Percentiles rank a stretch among this genome's conserved stretches.
Evolutionary conservation across 2,797 vertebrate species (phyloP).

Genomic region (Triplophysa bombifrons): DNA sequence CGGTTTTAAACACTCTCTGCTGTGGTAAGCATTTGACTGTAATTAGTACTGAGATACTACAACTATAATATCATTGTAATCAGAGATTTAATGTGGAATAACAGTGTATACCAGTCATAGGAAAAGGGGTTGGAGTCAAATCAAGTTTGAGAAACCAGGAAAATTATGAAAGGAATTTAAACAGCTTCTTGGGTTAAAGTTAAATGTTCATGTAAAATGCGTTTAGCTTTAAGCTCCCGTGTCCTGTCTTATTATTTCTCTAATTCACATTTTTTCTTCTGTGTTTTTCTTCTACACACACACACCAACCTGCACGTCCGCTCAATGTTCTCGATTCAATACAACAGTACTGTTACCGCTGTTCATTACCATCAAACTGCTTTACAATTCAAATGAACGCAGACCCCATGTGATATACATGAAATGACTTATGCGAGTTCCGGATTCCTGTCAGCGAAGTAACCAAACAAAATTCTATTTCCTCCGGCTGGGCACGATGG

Average conservation of each 20-base stretch:
- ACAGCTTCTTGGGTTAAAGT: background rate
- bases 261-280: background rate
- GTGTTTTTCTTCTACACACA: background rate
- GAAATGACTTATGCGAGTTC: slow-evolving; percentile 44
- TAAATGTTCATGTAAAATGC: slow-evolving; percentile 18
- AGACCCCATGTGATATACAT: slow-evolving; percentile 39
- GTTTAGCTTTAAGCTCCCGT: slow-evolving; percentile 4
- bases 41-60: slow-evolving; percentile 45
- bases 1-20: slow-evolving; percentile 47
- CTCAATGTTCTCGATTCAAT: slow-evolving; percentile 8
- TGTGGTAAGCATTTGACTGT: slow-evolving; percentile 38
- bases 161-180: background rate
- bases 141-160: background rate
- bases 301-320: background rate
- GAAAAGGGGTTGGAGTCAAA: background rate
- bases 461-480: slow-evolving; percentile 60
- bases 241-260: slow-evolving; percentile 8
- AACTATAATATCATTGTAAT: slow-evolving; percentile 39
- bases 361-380: slow-evolving; percentile 50
- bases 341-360: slow-evolving; percentile 29
- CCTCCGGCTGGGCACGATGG: slow-evolving; percentile 46
- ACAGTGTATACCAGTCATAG: slow-evolving; percentile 18
- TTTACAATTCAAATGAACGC: slow-evolving; percentile 60
- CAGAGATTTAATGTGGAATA: slow-evolving; percentile 40
- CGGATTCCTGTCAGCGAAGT: slow-evolving; percentile 52